Evolutionary conservation across 2,797 vertebrate genomes (phyloP).

Genomic region (Bufotes viridis): DNA sequence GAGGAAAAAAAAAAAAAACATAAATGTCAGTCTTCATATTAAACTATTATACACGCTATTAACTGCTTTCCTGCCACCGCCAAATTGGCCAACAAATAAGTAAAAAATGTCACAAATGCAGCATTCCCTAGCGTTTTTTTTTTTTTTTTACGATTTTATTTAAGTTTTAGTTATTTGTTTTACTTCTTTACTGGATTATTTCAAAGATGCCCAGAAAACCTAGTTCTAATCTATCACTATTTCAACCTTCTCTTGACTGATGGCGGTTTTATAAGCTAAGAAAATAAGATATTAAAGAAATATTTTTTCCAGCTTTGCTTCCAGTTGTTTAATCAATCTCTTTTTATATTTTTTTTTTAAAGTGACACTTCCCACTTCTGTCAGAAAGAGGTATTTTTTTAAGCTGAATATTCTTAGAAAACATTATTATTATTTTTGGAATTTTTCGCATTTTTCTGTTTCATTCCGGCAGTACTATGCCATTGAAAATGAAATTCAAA

Average conservation of each 20-base stretch:
- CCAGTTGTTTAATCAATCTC: neutral
- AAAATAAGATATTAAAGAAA: slow-evolving; percentile 10
- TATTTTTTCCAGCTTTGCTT: slow-evolving; percentile 6
- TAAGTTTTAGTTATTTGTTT: neutral
- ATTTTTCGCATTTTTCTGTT: too few species aligned
- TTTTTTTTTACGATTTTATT: neutral
- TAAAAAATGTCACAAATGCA: neutral
- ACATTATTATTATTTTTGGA: too few species aligned
- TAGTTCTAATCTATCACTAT: neutral
- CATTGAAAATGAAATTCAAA: too few species aligned
- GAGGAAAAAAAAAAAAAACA: slow-evolving; percentile 75
- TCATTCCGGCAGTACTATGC: too few species aligned
- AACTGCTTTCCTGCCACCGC: slow-evolving; percentile 65
- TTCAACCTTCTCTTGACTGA: neutral
- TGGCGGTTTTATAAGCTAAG: neutral
- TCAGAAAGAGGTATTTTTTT: too few species aligned
- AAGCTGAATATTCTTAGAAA: too few species aligned
- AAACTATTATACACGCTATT: slow-evolving; percentile 73
- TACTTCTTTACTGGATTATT: neutral
- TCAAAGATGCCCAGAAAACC: neutral
- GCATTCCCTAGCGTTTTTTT: neutral
- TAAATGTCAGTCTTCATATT: slow-evolving; percentile 73
- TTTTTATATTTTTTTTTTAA: neutral
- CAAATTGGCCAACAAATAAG: neutral
- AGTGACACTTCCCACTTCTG: too few species aligned